phyloP scores from a whole-genome alignment of 2,113 vertebrate genomes.

The Oncorhynchus keta region DNA sequence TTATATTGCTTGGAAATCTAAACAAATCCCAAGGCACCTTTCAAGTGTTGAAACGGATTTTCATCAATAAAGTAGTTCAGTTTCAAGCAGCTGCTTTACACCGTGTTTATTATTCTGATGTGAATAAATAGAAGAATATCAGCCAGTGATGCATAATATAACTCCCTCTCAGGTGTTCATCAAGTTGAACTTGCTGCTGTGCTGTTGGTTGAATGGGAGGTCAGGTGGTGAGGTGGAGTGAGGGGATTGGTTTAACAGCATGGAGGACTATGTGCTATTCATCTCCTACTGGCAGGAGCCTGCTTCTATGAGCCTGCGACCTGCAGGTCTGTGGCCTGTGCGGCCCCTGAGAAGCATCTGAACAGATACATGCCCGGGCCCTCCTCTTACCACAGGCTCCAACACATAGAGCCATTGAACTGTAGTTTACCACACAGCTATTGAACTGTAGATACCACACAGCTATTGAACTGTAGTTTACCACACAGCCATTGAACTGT shows the following conservation, averaged over 20 bases:
- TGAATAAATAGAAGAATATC: too few species aligned
- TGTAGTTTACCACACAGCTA: constrained; percentile 48
- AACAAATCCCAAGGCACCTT: too few species aligned
- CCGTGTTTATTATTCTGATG: too few species aligned
- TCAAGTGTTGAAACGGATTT: too few species aligned
- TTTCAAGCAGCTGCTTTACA: too few species aligned
- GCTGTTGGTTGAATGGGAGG: constrained; percentile 49
- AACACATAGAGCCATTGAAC: constrained; percentile 46
- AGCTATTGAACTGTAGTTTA: constrained; percentile 27
- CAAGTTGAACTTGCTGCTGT: constrained; percentile 30
- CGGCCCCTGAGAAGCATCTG: constrained; percentile 62
- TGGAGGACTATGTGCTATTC: constrained; percentile 34
- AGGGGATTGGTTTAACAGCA: constrained; percentile 63
- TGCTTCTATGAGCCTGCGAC: constrained; percentile 49
- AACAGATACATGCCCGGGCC: constrained; percentile 70
- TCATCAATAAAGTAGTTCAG: too few species aligned
- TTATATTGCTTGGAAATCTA: too few species aligned
- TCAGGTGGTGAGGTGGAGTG: constrained; percentile 45
- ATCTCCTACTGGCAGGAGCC: constrained; percentile 32
- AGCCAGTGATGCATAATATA: too few species aligned
- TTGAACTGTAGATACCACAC: constrained; percentile 24
- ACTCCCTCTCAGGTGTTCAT: background rate
- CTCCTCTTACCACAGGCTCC: constrained; percentile 49
- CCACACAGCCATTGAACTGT: constrained; percentile 39
- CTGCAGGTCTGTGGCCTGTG: constrained; percentile 57